Evolutionary conservation across 1,140 invertebrate species (phyloP).

Genomic region (Teleopsis dalmanni): DNA sequence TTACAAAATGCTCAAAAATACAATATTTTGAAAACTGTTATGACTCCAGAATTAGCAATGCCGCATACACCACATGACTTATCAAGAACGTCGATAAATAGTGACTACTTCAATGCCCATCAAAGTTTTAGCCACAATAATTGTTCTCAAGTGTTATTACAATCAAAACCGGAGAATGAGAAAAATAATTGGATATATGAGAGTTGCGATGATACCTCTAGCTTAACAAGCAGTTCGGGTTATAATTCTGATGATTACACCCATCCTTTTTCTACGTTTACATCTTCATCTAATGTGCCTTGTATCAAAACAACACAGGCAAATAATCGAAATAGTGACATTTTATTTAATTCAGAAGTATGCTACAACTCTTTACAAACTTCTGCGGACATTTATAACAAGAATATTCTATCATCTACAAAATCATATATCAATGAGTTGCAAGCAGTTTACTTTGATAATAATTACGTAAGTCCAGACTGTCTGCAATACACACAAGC

Average conservation of each 20-base stretch:
- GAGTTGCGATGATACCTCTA: constrained; percentile 40
- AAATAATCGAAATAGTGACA: not conserved
- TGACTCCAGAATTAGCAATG: no score
- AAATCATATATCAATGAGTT: constrained; percentile 2
- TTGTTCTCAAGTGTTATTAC: not conserved
- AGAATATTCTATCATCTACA: not conserved
- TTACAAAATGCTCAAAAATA: not conserved
- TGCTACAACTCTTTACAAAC: constrained; percentile 3
- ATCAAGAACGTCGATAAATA: not conserved
- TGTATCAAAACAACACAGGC: not conserved
- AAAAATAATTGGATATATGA: constrained; percentile 27
- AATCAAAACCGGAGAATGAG: not conserved
- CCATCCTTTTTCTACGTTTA: constrained; percentile 17
- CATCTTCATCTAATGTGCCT: not conserved
- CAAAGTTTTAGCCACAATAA: not conserved
- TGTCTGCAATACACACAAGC: not conserved
- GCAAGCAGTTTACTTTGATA: not conserved
- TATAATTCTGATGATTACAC: constrained; percentile 37
- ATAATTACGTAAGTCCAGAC: not conserved
- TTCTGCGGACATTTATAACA: not conserved
- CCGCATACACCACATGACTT: no score
- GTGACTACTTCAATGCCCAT: not conserved
- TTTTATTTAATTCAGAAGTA: not conserved
- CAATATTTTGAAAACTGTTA: constrained; percentile 1
- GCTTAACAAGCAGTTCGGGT: constrained; percentile 32